phyloP scores from a whole-genome alignment of 2,113 vertebrate genomes.

The Lophotis ruficrista region DNA sequence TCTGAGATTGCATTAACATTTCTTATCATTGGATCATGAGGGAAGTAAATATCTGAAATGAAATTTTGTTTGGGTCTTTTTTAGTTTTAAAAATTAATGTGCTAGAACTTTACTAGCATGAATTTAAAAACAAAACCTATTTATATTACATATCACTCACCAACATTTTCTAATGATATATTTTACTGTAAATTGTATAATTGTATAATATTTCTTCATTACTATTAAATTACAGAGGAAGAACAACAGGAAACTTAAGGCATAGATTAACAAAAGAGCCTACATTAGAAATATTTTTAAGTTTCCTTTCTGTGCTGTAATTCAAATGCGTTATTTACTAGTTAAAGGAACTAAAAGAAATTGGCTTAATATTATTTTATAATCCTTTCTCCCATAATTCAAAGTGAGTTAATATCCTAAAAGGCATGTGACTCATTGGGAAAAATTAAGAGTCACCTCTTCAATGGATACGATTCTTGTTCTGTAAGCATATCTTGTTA shows the following conservation, averaged over 20 bases:
- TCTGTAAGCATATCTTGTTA: background rate
- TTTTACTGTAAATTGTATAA: background rate
- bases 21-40: background rate
- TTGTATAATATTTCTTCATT: background rate
- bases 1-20: background rate
- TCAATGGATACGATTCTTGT: background rate
- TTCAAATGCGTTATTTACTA: background rate
- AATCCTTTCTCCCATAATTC: background rate
- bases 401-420: background rate
- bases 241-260: background rate
- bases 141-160: background rate
- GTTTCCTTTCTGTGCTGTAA: background rate
- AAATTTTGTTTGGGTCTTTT: background rate
- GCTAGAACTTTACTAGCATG: background rate
- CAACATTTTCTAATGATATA: background rate
- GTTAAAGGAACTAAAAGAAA: background rate
- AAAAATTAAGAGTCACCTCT: background rate
- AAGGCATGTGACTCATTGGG: background rate
- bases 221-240: background rate
- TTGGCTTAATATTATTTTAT: background rate
- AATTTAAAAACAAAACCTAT: background rate
- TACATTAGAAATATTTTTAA: background rate
- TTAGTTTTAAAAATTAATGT: background rate
- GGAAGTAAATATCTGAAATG: background rate
- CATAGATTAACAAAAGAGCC: background rate